Evolutionary conservation across 2,888 invertebrate genomes (phyloP).

Genomic region (Tipula lateralis): DNA sequence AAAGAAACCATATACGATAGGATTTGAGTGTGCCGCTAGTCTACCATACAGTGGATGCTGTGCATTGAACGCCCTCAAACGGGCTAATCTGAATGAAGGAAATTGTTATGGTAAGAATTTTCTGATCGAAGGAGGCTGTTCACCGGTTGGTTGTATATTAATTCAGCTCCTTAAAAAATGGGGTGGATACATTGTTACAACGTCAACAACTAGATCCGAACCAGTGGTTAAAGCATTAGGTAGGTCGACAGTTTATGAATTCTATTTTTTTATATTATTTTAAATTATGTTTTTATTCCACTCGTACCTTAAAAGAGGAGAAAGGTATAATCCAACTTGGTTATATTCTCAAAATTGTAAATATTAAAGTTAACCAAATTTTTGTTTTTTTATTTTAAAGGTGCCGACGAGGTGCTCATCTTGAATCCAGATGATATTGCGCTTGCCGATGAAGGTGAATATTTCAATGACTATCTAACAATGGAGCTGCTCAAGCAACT

Average conservation of each 20-base stretch:
- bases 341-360: not conserved
- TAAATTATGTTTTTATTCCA: not conserved
- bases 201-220: slow-evolving; percentile 52
- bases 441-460: slow-evolving; percentile 35
- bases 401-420: slow-evolving; percentile 53
- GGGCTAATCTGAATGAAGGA: slow-evolving; percentile 50
- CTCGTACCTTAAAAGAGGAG: not conserved
- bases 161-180: slow-evolving; percentile 55
- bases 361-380: not conserved
- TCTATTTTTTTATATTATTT: not conserved
- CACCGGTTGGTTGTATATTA: slow-evolving; percentile 56
- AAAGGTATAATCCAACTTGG: slow-evolving; percentile 6
- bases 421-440: slow-evolving; percentile 36
- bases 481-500: not conserved
- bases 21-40: slow-evolving; percentile 57
- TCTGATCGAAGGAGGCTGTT: slow-evolving; percentile 51
- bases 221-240: slow-evolving; percentile 53
- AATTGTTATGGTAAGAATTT: slow-evolving; percentile 38
- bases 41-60: slow-evolving; percentile 57
- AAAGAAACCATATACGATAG: slow-evolving; percentile 54
- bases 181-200: slow-evolving; percentile 55
- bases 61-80: slow-evolving; percentile 53
- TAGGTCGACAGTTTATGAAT: slow-evolving; percentile 21
- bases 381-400: slow-evolving; percentile 37
- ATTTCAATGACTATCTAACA: not conserved